These are phyloP conservation scores for Diaphora mendica DNA, from an alignment of 2,888 invertebrate genomes.

Conservation along the genomic window DNA sequence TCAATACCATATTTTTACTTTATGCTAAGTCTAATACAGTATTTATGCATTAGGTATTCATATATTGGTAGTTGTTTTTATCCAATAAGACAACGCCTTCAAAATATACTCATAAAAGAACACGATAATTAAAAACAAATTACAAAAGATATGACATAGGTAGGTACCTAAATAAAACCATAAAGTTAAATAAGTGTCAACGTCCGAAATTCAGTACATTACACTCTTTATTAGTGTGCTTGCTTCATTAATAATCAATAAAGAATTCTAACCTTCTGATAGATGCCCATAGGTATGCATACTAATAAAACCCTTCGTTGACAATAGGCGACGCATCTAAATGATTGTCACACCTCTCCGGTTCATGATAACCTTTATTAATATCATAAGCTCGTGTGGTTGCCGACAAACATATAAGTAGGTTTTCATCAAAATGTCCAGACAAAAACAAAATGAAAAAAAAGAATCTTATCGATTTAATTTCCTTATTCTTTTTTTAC, in stretches of 20 bases:
- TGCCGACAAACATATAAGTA: slow-evolving; percentile 15
- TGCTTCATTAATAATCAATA: slow-evolving; percentile 60
- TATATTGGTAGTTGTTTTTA: neutral
- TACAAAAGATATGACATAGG: neutral
- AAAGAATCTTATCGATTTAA: neutral
- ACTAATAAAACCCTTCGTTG: slow-evolving; percentile 54
- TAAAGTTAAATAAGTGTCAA: slow-evolving; percentile 37
- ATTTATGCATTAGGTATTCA: neutral
- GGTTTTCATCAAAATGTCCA: slow-evolving; percentile 9
- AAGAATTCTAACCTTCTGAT: slow-evolving; percentile 53
- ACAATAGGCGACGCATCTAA: slow-evolving; percentile 55
- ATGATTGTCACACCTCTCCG: slow-evolving; percentile 52
- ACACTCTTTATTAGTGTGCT: slow-evolving; percentile 34
- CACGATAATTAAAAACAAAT: neutral
- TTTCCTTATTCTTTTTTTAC: neutral
- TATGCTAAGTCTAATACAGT: neutral
- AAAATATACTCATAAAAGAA: neutral
- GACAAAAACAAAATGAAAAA: neutral
- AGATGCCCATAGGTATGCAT: slow-evolving; percentile 55
- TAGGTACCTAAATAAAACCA: neutral
- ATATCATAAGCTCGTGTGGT: slow-evolving; percentile 41
- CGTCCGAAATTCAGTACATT: slow-evolving; percentile 42
- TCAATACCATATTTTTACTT: too few relatives aligned
- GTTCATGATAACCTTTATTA: slow-evolving; percentile 53
- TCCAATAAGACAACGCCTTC: neutral